A percentile compares a stretch with the other conserved stretches of the same genome.
phyloP scores from a whole-genome alignment of 1,140 invertebrate genomes.

The Fopius arisanus region DNA sequence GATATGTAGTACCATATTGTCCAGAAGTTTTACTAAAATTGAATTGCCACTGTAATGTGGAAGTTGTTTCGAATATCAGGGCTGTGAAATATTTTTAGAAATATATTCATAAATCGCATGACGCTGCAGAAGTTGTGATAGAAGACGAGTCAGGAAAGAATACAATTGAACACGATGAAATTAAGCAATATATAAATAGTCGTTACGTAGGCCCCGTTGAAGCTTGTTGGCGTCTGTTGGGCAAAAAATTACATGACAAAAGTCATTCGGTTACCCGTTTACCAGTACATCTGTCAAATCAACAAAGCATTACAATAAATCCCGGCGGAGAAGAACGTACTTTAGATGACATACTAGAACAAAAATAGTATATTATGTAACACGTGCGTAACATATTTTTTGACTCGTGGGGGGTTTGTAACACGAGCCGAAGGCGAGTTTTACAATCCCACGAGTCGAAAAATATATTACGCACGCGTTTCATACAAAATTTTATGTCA shows the following conservation, averaged over 20 bases:
- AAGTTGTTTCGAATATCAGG: constrained; percentile 15
- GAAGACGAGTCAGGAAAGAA: background rate
- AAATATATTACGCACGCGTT: too few relatives aligned
- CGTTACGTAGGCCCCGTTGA: background rate
- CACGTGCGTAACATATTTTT: background rate
- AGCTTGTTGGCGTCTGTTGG: background rate
- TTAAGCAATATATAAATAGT: background rate
- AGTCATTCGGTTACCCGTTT: background rate
- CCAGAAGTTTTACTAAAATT: constrained; percentile 9
- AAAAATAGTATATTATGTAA: too few relatives aligned
- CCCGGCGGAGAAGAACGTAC: too few relatives aligned
- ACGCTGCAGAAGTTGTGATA: background rate
- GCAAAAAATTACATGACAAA: background rate
- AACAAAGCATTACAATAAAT: background rate
- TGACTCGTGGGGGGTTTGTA: too few relatives aligned
- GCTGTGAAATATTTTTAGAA: too few relatives aligned
- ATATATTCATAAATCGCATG: too few relatives aligned
- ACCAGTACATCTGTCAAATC: background rate
- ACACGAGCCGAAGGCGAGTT: too few relatives aligned
- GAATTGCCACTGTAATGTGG: constrained; percentile 25
- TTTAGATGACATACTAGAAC: too few relatives aligned
- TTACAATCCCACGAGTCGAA: too few relatives aligned
- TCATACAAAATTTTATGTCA: too few relatives aligned
- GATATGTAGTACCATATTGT: constrained; percentile 18
- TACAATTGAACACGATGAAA: background rate